Evolutionary conservation across 2,888 invertebrate genomes (phyloP).

Genomic region (Euproctis similis): DNA sequence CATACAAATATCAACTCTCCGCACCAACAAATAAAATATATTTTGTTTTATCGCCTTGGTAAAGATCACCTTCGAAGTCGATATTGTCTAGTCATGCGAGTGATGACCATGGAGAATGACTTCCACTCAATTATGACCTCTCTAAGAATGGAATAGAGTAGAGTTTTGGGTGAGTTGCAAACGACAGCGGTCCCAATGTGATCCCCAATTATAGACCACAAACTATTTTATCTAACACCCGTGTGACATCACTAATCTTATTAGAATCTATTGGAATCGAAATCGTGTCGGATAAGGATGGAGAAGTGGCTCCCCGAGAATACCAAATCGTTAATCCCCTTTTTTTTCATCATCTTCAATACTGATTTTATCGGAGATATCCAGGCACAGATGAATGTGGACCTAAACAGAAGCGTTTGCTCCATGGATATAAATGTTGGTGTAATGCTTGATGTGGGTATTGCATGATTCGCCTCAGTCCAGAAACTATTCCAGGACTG

Average conservation of each 20-base stretch:
- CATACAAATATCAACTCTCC: slow-evolving; percentile 27
- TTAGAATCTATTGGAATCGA: slow-evolving; percentile 73
- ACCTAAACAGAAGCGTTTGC: no score
- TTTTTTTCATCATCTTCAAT: no score
- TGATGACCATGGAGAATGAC: slow-evolving; percentile 58
- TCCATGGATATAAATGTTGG: no score
- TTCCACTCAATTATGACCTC: slow-evolving; percentile 29
- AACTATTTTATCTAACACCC: slow-evolving; percentile 74
- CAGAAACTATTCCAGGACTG: no score
- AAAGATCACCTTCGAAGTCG: slow-evolving; percentile 58
- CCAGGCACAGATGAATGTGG: no score
- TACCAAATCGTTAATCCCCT: no score
- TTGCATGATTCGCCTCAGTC: no score
- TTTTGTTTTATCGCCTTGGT: not conserved
- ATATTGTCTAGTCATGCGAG: slow-evolving; percentile 74
- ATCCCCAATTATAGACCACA: slow-evolving; percentile 73
- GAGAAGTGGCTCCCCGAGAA: slow-evolving; percentile 15
- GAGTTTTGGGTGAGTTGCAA: slow-evolving; percentile 22
- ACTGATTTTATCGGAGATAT: no score
- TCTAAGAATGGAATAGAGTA: slow-evolving; percentile 25
- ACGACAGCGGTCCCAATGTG: slow-evolving; percentile 36
- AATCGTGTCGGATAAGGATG: slow-evolving; percentile 40
- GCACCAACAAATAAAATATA: not conserved
- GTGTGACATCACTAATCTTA: slow-evolving; percentile 72
- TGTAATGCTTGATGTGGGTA: no score